phyloP scores from a whole-genome alignment of 2,113 vertebrate genomes.

The Hystrix cristata region DNA sequence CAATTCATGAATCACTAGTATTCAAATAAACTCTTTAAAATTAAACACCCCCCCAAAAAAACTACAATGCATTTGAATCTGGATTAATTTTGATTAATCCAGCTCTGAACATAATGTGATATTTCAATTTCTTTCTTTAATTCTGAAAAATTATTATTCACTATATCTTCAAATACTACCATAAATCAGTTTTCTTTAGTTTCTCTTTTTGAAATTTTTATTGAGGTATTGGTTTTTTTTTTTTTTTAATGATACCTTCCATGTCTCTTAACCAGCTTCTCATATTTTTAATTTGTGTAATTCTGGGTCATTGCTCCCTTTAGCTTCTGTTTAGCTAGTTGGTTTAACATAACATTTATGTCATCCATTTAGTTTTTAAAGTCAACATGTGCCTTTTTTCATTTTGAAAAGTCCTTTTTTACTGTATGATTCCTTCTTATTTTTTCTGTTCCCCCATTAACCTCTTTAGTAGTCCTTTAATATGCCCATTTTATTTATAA shows the following conservation, averaged over 20 bases:
- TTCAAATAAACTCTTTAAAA: not conserved
- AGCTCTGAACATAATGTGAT: not conserved
- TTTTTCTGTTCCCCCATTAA: not conserved
- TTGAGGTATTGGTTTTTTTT: not conserved
- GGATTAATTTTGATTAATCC: constrained; percentile 14
- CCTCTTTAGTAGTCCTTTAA: not conserved
- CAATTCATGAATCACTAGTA: not conserved
- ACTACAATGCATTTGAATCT: not conserved
- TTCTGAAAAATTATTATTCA: constrained; percentile 13
- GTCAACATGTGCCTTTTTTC: constrained; percentile 30
- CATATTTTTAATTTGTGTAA: not conserved
- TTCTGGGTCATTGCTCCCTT: not conserved
- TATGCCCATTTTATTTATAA: not conserved
- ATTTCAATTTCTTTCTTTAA: constrained; percentile 21
- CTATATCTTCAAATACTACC: constrained; percentile 10
- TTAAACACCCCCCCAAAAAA: not conserved
- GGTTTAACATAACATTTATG: constrained; percentile 30
- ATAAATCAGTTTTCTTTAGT: not conserved
- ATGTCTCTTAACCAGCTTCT: not conserved
- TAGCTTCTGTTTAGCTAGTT: not conserved
- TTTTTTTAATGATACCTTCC: not conserved
- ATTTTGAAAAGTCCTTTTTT: constrained; percentile 33
- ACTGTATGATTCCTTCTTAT: not conserved
- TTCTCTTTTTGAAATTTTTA: constrained; percentile 12
- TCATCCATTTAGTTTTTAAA: constrained; percentile 35